Evolutionary conservation across 2,113 vertebrate species (phyloP).

Genomic region (Alosa alosa): DNA sequence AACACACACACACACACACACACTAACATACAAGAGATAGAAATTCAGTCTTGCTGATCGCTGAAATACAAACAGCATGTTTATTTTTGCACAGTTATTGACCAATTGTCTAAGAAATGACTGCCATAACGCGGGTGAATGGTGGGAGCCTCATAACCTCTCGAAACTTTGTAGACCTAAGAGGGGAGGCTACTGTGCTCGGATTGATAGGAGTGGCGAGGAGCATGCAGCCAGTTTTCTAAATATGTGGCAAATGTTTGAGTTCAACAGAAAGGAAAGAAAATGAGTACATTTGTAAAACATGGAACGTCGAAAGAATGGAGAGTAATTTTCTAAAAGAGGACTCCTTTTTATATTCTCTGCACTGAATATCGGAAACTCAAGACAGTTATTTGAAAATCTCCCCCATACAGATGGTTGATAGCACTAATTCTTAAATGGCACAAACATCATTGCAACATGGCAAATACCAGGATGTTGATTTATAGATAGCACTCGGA

Average conservation of each 20-base stretch:
- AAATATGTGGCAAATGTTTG: constrained; percentile 33
- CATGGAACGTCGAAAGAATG: constrained; percentile 64
- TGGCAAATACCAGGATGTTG: constrained; percentile 88
- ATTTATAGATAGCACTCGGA: constrained; percentile 84
- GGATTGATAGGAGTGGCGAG: constrained; percentile 22
- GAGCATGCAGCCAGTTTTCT: constrained; percentile 28
- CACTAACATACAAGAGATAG: background rate
- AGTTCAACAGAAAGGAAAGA: constrained; percentile 56
- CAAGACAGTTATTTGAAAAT: constrained; percentile 61
- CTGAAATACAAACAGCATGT: background rate
- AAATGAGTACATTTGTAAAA: constrained; percentile 55
- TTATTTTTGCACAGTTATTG: background rate
- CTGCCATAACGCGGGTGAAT: background rate
- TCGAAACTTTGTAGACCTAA: background rate
- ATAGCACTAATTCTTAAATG: constrained; percentile 90
- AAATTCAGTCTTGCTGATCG: background rate
- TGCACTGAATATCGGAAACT: constrained; percentile 65
- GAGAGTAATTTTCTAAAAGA: constrained; percentile 71
- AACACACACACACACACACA: background rate
- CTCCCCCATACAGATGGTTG: constrained; percentile 82
- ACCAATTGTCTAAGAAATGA: background rate
- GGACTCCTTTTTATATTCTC: constrained; percentile 51
- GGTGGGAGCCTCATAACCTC: background rate
- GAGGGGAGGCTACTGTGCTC: background rate
- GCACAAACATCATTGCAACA: constrained; percentile 84